phyloP scores from a whole-genome alignment of 30 jellyfish, hydroid and myxozoan genomes.

The Hydra vulgaris region DNA sequence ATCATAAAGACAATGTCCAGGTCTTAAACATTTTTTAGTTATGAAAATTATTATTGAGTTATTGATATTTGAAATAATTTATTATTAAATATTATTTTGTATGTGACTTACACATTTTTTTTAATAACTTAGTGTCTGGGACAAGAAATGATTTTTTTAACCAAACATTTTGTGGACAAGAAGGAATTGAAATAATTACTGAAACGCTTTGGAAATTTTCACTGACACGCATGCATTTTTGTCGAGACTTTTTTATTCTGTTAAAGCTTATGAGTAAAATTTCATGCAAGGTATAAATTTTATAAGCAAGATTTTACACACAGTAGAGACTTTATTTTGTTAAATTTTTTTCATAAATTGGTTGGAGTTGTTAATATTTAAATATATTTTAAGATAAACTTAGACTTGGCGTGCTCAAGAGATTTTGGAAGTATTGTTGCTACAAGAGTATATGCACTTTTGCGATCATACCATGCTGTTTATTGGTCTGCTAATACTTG shows the following conservation, averaged over 20 bases:
- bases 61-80: no score
- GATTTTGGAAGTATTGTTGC: slow-evolving; percentile 19
- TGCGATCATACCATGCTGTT: slow-evolving; percentile 46
- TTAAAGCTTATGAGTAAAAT: slow-evolving; percentile 35
- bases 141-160: neutral
- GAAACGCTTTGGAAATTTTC: slow-evolving; percentile 27
- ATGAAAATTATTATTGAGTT: no score
- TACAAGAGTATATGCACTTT: slow-evolving; percentile 23
- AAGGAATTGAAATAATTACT: slow-evolving; percentile 18
- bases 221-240: slow-evolving; percentile 25
- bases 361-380: neutral
- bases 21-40: no score
- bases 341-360: neutral
- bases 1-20: no score
- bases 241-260: slow-evolving; percentile 56
- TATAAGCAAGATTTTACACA: neutral
- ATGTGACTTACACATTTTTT: no score
- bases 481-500: slow-evolving; percentile 50
- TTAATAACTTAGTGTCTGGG: neutral
- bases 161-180: slow-evolving; percentile 19
- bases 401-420: slow-evolving; percentile 16
- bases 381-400: neutral
- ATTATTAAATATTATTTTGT: no score
- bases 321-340: neutral
- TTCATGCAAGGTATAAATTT: slow-evolving; percentile 34